Conservation (phyloP, 2,888 invertebrate species). For the Papilio gigon region DNA sequence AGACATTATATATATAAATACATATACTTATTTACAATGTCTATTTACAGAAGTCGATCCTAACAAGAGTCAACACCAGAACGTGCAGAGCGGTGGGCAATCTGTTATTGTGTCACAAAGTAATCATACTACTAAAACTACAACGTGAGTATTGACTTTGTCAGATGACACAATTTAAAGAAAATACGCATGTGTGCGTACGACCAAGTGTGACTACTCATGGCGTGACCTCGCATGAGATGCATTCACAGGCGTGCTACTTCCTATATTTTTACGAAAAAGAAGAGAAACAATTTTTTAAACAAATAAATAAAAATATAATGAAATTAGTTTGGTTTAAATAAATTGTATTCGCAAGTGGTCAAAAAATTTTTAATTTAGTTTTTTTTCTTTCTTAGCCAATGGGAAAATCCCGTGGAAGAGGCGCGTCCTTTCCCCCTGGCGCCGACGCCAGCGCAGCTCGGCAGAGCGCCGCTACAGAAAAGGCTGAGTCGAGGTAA, state of each 20-base stretch:
- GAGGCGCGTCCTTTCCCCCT: slow-evolving; percentile 85
- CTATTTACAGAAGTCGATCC: slow-evolving; percentile 41
- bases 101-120: slow-evolving; percentile 80
- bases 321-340: too few species aligned
- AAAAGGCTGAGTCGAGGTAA: slow-evolving; percentile 92
- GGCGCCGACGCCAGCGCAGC: slow-evolving; percentile 96
- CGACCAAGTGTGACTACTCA: too few species aligned
- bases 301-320: too few species aligned
- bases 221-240: too few species aligned
- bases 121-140: slow-evolving; percentile 62
- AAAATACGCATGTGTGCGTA: background rate
- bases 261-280: too few species aligned
- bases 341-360: too few species aligned
- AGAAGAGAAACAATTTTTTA: too few species aligned
- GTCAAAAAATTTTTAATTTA: too few species aligned
- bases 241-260: too few species aligned
- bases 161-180: background rate
- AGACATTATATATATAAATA: background rate
- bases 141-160: slow-evolving; percentile 58
- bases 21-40: slow-evolving; percentile 4
- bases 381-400: slow-evolving; percentile 49
- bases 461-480: slow-evolving; percentile 94
- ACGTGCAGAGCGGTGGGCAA: slow-evolving; percentile 59
- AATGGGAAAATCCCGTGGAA: slow-evolving; percentile 68
- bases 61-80: slow-evolving; percentile 48